Evolutionary conservation across 2,888 invertebrate species (phyloP).

Genomic region (Cephus sareptanus): DNA sequence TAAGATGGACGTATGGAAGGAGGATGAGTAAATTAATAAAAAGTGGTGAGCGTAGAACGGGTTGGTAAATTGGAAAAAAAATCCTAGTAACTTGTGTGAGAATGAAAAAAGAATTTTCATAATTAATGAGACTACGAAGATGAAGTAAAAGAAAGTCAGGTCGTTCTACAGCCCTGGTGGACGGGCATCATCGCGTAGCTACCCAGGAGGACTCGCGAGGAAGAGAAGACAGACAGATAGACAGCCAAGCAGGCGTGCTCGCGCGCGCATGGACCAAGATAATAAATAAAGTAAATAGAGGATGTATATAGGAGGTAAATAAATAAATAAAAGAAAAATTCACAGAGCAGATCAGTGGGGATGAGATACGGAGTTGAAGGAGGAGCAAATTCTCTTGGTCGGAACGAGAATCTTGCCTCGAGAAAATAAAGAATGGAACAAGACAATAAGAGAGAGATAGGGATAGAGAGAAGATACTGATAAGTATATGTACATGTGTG

Average conservation of each 20-base stretch:
- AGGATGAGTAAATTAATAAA: neutral
- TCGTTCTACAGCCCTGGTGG: constrained; percentile 36
- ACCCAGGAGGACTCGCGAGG: neutral
- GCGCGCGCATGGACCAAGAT: constrained; percentile 20
- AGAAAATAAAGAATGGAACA: constrained; percentile 16
- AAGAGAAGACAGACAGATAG: constrained; percentile 19
- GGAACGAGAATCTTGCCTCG: neutral
- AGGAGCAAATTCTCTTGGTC: constrained; percentile 15
- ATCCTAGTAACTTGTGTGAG: constrained; percentile 24
- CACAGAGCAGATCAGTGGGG: constrained; percentile 28
- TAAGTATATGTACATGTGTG: constrained; percentile 14
- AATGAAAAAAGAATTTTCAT: constrained; percentile 17
- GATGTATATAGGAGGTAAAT: constrained; percentile 17
- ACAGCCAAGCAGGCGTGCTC: neutral
- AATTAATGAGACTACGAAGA: neutral
- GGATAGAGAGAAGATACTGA: constrained; percentile 24
- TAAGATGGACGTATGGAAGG: neutral
- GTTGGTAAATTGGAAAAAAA: constrained; percentile 17
- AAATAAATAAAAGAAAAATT: constrained; percentile 26
- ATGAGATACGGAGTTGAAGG: constrained; percentile 9
- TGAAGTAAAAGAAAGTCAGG: neutral
- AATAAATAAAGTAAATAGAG: constrained; percentile 41
- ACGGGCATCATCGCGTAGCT: neutral
- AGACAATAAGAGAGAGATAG: constrained; percentile 22
- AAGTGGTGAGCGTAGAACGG: neutral